These are phyloP conservation scores for Atethmia centrago DNA, from an alignment of 2,888 invertebrate genomes.

Conservation along the genomic window DNA sequence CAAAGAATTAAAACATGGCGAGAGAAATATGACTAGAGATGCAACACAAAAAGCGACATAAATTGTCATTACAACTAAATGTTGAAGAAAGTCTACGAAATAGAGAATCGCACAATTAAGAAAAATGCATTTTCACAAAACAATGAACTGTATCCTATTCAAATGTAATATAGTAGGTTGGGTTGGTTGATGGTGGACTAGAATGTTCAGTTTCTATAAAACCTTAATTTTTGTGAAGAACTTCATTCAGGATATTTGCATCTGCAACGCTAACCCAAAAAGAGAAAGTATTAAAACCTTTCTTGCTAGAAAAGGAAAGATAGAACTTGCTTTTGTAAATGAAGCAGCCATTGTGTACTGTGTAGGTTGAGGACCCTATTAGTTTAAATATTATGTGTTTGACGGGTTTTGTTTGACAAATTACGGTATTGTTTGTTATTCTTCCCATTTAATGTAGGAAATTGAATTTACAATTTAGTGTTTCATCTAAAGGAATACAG, in stretches of 20 bases:
- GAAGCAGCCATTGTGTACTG: background rate
- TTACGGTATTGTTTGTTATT: slow-evolving; percentile 7
- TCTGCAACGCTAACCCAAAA: slow-evolving; percentile 11
- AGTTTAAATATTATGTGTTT: slow-evolving; percentile 13
- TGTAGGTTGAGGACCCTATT: background rate
- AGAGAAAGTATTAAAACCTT: background rate
- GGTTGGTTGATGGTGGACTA: background rate
- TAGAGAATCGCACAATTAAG: background rate
- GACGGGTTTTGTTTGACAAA: slow-evolving; percentile 25
- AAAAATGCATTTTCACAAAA: no score
- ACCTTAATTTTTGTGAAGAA: background rate
- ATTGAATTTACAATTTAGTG: background rate
- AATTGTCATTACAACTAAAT: background rate
- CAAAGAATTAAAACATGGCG: background rate
- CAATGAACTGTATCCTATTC: background rate
- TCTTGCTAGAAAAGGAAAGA: background rate
- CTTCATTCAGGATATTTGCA: background rate
- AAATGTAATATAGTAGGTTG: no score
- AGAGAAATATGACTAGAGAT: background rate
- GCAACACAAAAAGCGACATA: background rate
- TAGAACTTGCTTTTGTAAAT: slow-evolving; percentile 12
- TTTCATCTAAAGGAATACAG: background rate
- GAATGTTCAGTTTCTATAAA: background rate
- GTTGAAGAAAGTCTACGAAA: background rate
- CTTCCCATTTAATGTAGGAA: background rate